These are phyloP conservation scores for Bolborhynchus lineola DNA, from an alignment of 2,113 vertebrate species.

Conservation along the genomic window DNA sequence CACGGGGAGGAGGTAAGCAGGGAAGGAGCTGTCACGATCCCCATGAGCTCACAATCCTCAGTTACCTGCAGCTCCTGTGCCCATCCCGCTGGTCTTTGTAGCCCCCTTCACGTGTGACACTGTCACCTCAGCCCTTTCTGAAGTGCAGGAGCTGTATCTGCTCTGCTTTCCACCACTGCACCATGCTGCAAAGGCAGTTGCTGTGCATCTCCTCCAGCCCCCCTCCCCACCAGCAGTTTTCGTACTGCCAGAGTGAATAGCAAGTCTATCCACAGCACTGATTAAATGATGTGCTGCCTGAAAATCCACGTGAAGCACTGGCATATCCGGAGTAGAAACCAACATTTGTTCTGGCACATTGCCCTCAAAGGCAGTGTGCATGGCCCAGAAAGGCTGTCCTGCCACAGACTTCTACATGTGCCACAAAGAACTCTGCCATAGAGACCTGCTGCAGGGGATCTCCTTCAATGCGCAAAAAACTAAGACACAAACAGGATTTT, in stretches of 20 bases:
- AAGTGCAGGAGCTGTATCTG: not conserved
- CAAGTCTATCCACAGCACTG: rapidly evolving
- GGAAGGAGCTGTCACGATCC: not conserved
- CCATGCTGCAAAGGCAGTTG: rapidly evolving
- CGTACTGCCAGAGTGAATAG: rapidly evolving
- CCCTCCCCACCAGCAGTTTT: not conserved
- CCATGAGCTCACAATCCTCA: rapidly evolving
- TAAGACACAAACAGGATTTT: not conserved
- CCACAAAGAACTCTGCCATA: rapidly evolving
- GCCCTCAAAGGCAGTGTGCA: rapidly evolving
- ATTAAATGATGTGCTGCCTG: rapidly evolving
- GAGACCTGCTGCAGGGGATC: not conserved
- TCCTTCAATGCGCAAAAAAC: rapidly evolving
- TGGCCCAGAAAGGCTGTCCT: not conserved
- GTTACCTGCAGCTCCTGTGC: rapidly evolving
- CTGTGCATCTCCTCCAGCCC: rapidly evolving
- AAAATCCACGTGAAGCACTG: rapidly evolving
- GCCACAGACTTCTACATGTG: not conserved
- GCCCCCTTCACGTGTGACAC: rapidly evolving
- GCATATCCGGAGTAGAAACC: rapidly evolving
- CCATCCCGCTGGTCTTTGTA: not conserved
- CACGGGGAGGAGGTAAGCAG: rapidly evolving
- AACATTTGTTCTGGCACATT: rapidly evolving
- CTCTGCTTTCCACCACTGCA: not conserved
- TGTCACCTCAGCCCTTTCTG: not conserved